Percentiles rank a stretch among this genome's conserved stretches.
Evolutionary conservation across 2,113 vertebrate genomes (phyloP).

Genomic region (Syngnathoides biaculeatus): DNA sequence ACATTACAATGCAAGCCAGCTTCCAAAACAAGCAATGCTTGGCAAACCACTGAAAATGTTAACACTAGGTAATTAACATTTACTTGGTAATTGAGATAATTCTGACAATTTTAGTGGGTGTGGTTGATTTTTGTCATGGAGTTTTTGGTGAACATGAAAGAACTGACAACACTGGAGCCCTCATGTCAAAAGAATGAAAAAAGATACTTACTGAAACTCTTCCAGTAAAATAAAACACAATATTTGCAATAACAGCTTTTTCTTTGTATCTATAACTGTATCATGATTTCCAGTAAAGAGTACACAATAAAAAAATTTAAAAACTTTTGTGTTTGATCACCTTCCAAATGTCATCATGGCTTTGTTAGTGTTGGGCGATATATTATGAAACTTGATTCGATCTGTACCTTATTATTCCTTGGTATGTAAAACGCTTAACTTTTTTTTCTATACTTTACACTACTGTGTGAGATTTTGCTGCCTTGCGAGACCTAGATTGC

Average conservation of each 20-base stretch:
- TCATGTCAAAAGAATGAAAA: background rate
- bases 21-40: constrained; percentile 24
- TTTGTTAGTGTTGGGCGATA: too few relatives aligned
- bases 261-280: too few relatives aligned
- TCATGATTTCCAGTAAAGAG: background rate
- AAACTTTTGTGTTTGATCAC: constrained; percentile 26
- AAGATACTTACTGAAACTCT: background rate
- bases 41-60: constrained; percentile 10
- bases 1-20: constrained; percentile 24
- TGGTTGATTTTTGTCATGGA: background rate
- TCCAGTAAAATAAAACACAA: background rate
- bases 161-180: background rate
- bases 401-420: too few relatives aligned
- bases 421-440: too few relatives aligned
- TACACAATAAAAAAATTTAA: background rate
- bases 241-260: too few relatives aligned
- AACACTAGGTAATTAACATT: background rate
- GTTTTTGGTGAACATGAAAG: background rate
- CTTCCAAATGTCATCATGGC: constrained; percentile 14
- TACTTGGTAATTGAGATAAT: background rate
- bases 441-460: too few relatives aligned
- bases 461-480: too few relatives aligned
- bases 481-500: too few relatives aligned
- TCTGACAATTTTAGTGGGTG: background rate
- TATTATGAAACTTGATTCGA: too few relatives aligned